Evolutionary conservation across 2,113 vertebrate species (phyloP).

Genomic region (Desmodus rotundus): DNA sequence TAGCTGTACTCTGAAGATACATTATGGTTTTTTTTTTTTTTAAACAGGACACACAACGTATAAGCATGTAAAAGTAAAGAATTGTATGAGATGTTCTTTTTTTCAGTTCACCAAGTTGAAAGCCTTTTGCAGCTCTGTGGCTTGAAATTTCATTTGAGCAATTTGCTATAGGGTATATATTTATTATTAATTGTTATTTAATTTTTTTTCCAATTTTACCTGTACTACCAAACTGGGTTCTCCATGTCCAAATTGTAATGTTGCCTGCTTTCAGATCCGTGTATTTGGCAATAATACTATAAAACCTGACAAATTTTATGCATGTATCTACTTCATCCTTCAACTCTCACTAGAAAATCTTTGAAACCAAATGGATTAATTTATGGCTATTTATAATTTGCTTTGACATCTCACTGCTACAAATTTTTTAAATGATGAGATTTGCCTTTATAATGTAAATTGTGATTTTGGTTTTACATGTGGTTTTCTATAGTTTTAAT

Average conservation of each 20-base stretch:
- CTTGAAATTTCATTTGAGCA: constrained; percentile 84
- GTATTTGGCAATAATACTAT: constrained; percentile 84
- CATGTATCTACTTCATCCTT: constrained; percentile 84
- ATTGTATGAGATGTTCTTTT: constrained; percentile 83
- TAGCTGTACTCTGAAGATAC: constrained; percentile 81
- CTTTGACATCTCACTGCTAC: constrained; percentile 85
- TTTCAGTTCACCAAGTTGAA: constrained; percentile 77
- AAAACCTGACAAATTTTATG: constrained; percentile 80
- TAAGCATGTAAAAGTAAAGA: constrained; percentile 79
- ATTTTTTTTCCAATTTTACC: constrained; percentile 81
- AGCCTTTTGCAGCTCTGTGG: constrained; percentile 82
- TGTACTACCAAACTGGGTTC: constrained; percentile 84
- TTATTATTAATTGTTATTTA: constrained; percentile 80
- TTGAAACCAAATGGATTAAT: constrained; percentile 85
- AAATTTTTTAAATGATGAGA: constrained; percentile 83
- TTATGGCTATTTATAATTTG: constrained; percentile 85
- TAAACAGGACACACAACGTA: constrained; percentile 76
- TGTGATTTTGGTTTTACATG: constrained; percentile 86
- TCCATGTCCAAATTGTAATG: constrained; percentile 85
- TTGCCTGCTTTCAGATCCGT: constrained; percentile 88
- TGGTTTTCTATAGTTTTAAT: constrained; percentile 87
- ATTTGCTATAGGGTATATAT: constrained; percentile 82
- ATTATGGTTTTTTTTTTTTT: constrained; percentile 56
- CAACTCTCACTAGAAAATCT: constrained; percentile 81
- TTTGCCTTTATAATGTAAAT: constrained; percentile 91